These are phyloP conservation scores for Paelopatides confundens DNA, from an alignment of 53 echinoderm and acorn worm genomes.

Conservation along the genomic window DNA sequence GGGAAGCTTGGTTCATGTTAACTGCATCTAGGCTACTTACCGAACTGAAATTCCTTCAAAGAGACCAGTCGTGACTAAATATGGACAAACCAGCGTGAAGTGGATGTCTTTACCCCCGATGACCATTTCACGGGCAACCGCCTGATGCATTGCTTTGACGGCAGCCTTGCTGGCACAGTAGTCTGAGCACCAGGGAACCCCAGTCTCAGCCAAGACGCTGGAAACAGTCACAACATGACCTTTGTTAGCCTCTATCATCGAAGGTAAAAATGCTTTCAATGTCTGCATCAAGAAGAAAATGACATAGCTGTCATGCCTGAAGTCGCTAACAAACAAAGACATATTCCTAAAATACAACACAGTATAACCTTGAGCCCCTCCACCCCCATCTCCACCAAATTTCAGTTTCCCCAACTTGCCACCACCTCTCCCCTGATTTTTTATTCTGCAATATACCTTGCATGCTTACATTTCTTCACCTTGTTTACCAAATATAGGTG, in stretches of 20 bases:
- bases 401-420: too few species aligned
- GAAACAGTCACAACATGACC: slow-evolving; percentile 82
- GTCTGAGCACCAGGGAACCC: slow-evolving; percentile 51
- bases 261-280: slow-evolving; percentile 83
- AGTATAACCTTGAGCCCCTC: too few species aligned
- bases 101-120: slow-evolving; percentile 68
- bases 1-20: neutral
- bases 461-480: too few species aligned
- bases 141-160: slow-evolving; percentile 69
- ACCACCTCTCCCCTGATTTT: too few species aligned
- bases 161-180: slow-evolving; percentile 89
- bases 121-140: slow-evolving; percentile 59
- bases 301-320: too few species aligned
- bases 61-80: slow-evolving; percentile 84
- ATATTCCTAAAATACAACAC: too few species aligned
- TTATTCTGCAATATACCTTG: too few species aligned
- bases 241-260: slow-evolving; percentile 78
- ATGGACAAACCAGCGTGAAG: slow-evolving; percentile 85
- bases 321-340: too few species aligned
- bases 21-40: too few species aligned
- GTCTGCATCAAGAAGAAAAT: slow-evolving; percentile 42
- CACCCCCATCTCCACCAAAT: too few species aligned
- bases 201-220: slow-evolving; percentile 63
- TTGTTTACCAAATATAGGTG: too few species aligned
- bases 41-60: slow-evolving; percentile 68